Conservation (phyloP, 2,888 invertebrate species). For the Maniola hyperantus region DNA sequence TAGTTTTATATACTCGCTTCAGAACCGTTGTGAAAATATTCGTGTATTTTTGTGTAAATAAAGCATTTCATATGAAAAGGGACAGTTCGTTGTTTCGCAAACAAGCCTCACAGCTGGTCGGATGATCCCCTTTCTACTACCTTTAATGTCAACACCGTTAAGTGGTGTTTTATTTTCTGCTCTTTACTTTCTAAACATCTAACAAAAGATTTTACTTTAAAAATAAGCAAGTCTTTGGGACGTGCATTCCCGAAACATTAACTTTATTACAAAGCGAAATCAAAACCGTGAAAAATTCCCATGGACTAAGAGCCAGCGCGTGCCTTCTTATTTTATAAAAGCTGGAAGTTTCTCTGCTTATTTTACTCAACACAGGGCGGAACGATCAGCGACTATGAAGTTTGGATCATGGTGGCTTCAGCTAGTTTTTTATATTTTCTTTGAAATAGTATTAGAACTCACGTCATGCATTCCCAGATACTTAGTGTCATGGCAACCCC, state of each 20-base stretch:
- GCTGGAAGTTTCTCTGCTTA: no score
- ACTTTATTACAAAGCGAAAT: neutral
- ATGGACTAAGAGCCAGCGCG: no score
- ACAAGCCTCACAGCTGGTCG: slow-evolving; percentile 15
- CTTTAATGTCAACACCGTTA: slow-evolving; percentile 19
- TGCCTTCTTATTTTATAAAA: no score
- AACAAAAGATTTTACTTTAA: slow-evolving; percentile 11
- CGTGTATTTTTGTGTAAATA: slow-evolving; percentile 12
- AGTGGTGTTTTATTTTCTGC: slow-evolving; percentile 17
- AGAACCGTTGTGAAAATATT: neutral
- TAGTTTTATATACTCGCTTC: neutral
- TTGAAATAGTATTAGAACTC: no score
- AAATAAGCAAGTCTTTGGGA: slow-evolving; percentile 35
- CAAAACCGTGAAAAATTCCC: neutral
- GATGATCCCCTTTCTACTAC: slow-evolving; percentile 16
- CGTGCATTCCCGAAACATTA: no score
- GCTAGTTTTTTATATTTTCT: no score
- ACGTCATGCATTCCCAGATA: no score
- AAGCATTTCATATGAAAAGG: slow-evolving; percentile 11
- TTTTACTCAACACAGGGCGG: no score
- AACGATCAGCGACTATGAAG: no score
- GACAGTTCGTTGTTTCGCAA: slow-evolving; percentile 13
- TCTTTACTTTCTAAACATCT: slow-evolving; percentile 3
- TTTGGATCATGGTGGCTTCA: no score
- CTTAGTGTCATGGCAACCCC: no score